phyloP scores from a whole-genome alignment of 2,113 vertebrate genomes.

The Sylvietta virens region DNA sequence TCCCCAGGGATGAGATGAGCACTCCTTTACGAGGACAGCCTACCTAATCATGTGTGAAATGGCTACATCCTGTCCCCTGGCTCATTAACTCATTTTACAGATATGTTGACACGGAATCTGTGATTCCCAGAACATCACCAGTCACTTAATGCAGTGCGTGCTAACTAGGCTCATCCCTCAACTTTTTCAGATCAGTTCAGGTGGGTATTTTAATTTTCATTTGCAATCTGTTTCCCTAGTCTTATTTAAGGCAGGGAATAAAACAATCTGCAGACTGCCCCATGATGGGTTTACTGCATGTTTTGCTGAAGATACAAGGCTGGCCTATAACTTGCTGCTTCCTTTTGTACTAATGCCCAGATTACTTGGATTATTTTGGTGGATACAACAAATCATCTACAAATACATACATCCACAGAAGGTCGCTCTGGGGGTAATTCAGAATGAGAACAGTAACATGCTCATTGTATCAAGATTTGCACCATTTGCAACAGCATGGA shows the following conservation, averaged over 20 bases:
- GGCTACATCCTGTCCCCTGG: neutral
- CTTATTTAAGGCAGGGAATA: neutral
- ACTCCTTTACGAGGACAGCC: neutral
- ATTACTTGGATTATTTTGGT: neutral
- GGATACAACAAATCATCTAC: slow-evolving; percentile 1
- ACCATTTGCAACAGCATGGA: neutral
- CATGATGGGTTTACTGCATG: neutral
- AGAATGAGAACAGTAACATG: neutral
- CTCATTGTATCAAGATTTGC: neutral
- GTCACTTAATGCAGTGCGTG: rapidly evolving
- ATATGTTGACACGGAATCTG: neutral
- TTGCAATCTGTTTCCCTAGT: neutral
- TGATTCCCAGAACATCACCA: neutral
- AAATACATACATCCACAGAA: neutral
- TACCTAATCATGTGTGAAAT: neutral
- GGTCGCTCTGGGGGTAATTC: neutral
- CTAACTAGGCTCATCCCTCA: neutral
- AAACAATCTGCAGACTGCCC: neutral
- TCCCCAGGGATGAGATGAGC: neutral
- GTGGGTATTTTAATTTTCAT: neutral
- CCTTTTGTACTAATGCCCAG: neutral
- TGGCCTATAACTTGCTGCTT: neutral
- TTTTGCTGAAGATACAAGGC: neutral
- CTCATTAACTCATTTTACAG: neutral
- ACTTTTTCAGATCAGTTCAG: neutral